Base-by-base conservation (phyloP, 2,113 vertebrate genomes). In the Nothocercus nigrocapillus region DNA sequence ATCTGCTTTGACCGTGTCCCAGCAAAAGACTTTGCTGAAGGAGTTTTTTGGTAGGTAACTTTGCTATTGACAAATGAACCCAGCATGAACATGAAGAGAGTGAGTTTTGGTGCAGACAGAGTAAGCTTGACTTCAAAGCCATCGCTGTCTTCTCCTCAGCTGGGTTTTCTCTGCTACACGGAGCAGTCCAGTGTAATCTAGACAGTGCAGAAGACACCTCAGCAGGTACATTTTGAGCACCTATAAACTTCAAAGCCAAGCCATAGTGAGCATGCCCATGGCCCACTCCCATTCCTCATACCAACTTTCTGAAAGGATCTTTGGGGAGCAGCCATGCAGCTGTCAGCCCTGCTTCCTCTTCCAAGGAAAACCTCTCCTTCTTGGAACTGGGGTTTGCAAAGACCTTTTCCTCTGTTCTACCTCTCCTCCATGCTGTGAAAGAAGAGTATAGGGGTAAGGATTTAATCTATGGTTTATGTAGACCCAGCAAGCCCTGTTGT, bases 221-320 rank as follows among this genome's bases (percentile, higher is more conserved):
- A 61, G 25, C 18, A 21, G 47, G 24, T 32, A 42, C 0, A 0
- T 49, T 24, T 49, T 17, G 9, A 79, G 53, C n/a, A 82, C n/a
- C 49, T 59, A 16, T 1, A 36, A 18, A 49, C 54, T 83, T 85
- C 7, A 25, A 78, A 82, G 63, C 16, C 20, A 22, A 88, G 56
- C 25, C 42, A 47, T 66, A 66, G 58, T 30, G 54, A 81, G 74
- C 1, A 5, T 58, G 47, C 30, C 38, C 20, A 2, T 6, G 4
- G 61, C 10, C 62, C 61, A 82, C 36, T 38, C 14, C 30, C 28
- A 64, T 6, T 25, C 34, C 49, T 83, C 82, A 82, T n/a, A 92
- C 44, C 63, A 90, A 42, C 17, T 54, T 85, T 80, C 85, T 80
- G 45, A 88, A 91, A 91, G 59, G 21, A 77, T 59, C 63, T 89